These are phyloP conservation scores for Dicrurus megarhynchus DNA, from an alignment of 2,113 vertebrate species.

Conservation along the genomic window DNA sequence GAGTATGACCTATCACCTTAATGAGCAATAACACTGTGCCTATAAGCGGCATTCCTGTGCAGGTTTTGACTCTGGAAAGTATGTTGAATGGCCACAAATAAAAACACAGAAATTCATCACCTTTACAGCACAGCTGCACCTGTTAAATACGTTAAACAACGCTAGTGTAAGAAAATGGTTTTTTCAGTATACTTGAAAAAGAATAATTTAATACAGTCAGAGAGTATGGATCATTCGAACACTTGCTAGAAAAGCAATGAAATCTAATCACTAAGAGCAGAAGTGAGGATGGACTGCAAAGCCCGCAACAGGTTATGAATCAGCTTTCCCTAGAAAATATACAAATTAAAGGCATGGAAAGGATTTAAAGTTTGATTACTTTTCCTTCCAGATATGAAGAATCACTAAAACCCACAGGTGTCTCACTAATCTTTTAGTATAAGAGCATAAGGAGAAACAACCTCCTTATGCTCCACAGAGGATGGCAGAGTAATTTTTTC, in stretches of 20 bases:
- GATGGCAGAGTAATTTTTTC: not conserved
- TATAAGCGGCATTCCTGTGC: not conserved
- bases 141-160: not conserved
- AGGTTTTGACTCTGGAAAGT: not conserved
- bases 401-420: not conserved
- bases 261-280: not conserved
- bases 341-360: not conserved
- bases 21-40: not conserved
- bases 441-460: not conserved
- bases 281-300: not conserved
- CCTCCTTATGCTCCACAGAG: not conserved
- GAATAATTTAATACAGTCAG: not conserved
- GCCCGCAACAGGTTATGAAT: not conserved
- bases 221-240: not conserved
- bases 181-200: not conserved
- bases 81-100: not conserved
- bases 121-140: not conserved
- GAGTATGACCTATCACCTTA: not conserved
- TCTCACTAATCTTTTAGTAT: not conserved
- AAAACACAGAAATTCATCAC: not conserved
- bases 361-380: not conserved
- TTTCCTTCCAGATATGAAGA: not conserved
- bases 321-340: not conserved
- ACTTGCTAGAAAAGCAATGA: not conserved
- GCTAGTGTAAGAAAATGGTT: not conserved